Base-by-base conservation (phyloP, 2,113 vertebrate species). In the Anguilla japonica region DNA sequence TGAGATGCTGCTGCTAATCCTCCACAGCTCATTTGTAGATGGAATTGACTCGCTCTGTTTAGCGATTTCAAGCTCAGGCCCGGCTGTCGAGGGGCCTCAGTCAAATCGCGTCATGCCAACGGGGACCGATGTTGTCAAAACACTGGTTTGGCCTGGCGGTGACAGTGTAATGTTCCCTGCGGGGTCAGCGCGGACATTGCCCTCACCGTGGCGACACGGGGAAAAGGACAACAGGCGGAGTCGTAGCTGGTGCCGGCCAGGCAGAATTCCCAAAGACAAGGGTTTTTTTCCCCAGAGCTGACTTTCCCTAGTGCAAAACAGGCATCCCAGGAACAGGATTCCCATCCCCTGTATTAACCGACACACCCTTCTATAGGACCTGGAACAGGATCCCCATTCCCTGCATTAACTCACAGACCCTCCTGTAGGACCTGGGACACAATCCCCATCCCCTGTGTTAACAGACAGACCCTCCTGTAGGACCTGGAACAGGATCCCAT, bases 61-160 rank as follows among this genome's bases (percentile, higher is more conserved):
- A 85, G 84, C 50, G 46, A 85, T 80, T 85, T 85, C 34, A 85
- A 41, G 84, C 75, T 85, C 16, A 0, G 22, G 43, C 75, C 34
- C 29, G 13, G 60, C 18, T 13, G 50, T 53, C 50, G 8, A 67
- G 60, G 26, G 60, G 60, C 60, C 60, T 26, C 22, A 26, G 22
- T 67, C 3, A 67, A 67, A 5, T 67, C 60, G 4, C 60, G 26
- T 26, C 18, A 26, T 3, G 60, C 20, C 60, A 11, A 5, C 60
- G 26, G 60, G 60, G 3, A 20, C 20, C 60, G 22, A 7, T 8
- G 18, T 26, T 67, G 60, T 67, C 60, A 26, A 4, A 20, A 22
- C 60, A 5, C 3, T 67, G 3, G 18, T 26, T 67, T 67, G 26
- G 18, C 22, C 18, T 26, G 60, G 60, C 26, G 4, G 18, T 67